Percentiles rank a stretch among this genome's conserved stretches.
Conservation (phyloP, 2,888 invertebrate species). For the Melinaea menophilus region DNA sequence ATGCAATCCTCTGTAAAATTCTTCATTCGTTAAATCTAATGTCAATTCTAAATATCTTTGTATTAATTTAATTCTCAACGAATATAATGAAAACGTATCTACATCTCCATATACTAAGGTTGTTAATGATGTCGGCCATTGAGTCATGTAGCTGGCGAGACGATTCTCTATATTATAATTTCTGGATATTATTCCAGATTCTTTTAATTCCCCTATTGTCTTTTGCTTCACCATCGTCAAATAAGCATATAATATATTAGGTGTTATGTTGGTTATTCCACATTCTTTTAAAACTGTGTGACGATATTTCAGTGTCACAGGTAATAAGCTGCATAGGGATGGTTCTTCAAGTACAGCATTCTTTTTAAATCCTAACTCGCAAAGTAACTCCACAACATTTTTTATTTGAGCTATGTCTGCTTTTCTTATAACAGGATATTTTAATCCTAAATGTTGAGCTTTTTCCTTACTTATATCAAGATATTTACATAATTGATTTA, state of each 20-base stretch:
- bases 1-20: slow-evolving; percentile 57
- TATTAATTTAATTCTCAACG: slow-evolving; percentile 62
- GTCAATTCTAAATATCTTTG: slow-evolving; percentile 66
- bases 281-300: slow-evolving; percentile 64
- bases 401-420: slow-evolving; percentile 45
- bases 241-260: slow-evolving; percentile 47
- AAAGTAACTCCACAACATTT: slow-evolving; percentile 46
- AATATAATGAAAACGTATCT: slow-evolving; percentile 49
- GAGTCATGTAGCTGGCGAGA: slow-evolving; percentile 63
- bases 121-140: slow-evolving; percentile 72
- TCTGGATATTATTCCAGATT: slow-evolving; percentile 41
- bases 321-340: slow-evolving; percentile 54
- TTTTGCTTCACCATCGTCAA: slow-evolving; percentile 54
- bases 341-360: slow-evolving; percentile 52
- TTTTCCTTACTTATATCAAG: slow-evolving; percentile 49
- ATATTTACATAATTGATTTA: slow-evolving; percentile 48
- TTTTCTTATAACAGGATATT: slow-evolving; percentile 57
- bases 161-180: slow-evolving; percentile 62
- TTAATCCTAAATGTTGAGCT: slow-evolving; percentile 54
- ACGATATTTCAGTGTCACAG: slow-evolving; percentile 59
- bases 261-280: slow-evolving; percentile 50
- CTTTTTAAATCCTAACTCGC: slow-evolving; percentile 51
- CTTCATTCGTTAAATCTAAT: slow-evolving; percentile 57
- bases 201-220: slow-evolving; percentile 55
- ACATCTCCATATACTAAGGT: slow-evolving; percentile 57